phyloP scores from a whole-genome alignment of 2,113 vertebrate species.

The Protobothrops mucrosquamatus region DNA sequence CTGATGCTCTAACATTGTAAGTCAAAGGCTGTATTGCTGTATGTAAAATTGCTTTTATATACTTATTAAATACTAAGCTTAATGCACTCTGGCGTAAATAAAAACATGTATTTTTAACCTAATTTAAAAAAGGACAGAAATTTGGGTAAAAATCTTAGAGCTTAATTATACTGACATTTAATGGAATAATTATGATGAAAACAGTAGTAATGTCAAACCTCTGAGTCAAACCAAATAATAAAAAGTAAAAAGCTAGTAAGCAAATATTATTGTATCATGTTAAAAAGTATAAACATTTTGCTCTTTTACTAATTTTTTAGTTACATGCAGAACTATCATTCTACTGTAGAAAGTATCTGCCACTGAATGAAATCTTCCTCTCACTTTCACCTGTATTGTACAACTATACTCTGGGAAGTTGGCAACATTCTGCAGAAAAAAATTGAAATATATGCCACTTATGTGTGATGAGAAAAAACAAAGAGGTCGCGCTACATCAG shows the following conservation, averaged over 20 bases:
- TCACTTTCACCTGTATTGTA: not conserved
- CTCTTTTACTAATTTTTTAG: not conserved
- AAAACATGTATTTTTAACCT: not conserved
- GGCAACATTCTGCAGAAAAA: not conserved
- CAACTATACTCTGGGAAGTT: not conserved
- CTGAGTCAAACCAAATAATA: not conserved
- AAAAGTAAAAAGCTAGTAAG: not conserved
- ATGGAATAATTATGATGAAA: not conserved
- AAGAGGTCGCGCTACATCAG: not conserved
- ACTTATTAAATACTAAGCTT: not conserved
- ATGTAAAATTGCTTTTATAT: not conserved
- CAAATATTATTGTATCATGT: not conserved
- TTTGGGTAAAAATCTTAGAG: not conserved
- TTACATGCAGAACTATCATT: not conserved
- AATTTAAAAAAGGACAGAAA: not conserved
- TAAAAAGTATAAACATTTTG: not conserved
- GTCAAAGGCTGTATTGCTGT: no score
- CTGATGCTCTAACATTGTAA: no score
- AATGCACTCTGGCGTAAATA: not conserved
- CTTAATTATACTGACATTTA: not conserved
- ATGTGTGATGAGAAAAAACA: not conserved
- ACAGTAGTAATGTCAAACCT: not conserved
- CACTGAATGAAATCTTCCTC: not conserved
- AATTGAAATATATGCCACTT: not conserved
- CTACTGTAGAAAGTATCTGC: not conserved